Base-by-base conservation (phyloP, 2,888 invertebrate species). In the Drepana falcataria region DNA sequence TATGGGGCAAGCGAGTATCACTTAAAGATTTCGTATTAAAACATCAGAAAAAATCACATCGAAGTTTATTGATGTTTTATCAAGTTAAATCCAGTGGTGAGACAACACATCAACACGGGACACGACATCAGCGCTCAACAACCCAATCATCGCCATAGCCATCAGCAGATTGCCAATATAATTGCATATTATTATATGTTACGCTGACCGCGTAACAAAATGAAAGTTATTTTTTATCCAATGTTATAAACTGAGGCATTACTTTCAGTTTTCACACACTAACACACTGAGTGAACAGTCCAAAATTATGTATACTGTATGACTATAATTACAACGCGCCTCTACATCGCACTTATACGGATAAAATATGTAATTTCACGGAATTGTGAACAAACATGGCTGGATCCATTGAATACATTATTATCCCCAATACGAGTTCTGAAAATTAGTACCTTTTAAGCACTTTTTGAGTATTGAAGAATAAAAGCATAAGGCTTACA, bases 191-290 rank as follows among this genome's bases (percentile, higher is more conserved):
- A 21, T 21, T 21, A 6, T 9, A 33, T 7, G 6, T 51, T 7
- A 51, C 7, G 21, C 49, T 51, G 37, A 49, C 35, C 51, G 63
- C 60, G 64, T 55, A 61, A 57, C 63, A 56, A 71, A 74, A 68
- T 61, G 74, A 74, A 73, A 75, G 71, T 69, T 59, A 66, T 68
- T 9, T 59, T 61, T 58, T 53, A 55, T 61, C 72, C 75, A 74
- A 77, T 71, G 64, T 71, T 76, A 76, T 66, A 60, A 51, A 35
- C 21, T 7, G 49, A 48, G 53, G 53, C 53, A 63, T 65, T 59
- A 71, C 69, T 73, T 71, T 69, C 73, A 48, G 58, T 70, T 68
- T 65, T 68, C 51, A 40, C 41, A 51, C 40, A 51, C 40, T 34
- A 51, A 5, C 51, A 33, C 41, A 33, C 33, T 34, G 40, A 34